Base-by-base conservation (phyloP, 2,888 invertebrate genomes). In the Amiota communis region DNA sequence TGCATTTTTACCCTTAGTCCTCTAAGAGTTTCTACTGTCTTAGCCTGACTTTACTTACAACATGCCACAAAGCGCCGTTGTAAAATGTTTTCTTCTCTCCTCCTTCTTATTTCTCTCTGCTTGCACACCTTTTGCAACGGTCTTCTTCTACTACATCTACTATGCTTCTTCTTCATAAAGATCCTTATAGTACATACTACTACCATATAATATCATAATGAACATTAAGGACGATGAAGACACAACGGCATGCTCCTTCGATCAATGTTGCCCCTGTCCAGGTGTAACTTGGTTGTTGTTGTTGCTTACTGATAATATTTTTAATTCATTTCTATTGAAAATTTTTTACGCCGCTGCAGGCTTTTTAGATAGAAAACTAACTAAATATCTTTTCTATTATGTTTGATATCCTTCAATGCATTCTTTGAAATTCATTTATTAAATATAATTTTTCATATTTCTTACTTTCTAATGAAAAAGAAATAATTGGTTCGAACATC, bases 11-110 rank as follows among this genome's bases (percentile, higher is more conserved):
- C 57, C 57, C 10, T 57, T 57, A 17, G 36, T 36, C 36, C 36
- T 36, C 8, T 36, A 36, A 36, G 36, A 36, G 36, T 57, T 57
- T 13, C n/a, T 57, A 15, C 15, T 57, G 57, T 15, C 10, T 57
- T 15, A 20, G 10, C 57, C 17, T 57, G 57, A 57, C 57, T 57
- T 57, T 23, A 11, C 61, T 67, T 67, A 67, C 67, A 67, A 67
- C 67, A 36, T 36, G 67, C 67, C 51, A 51, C 67, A 67, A 67
- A 67, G 67, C 67, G 67, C 67, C 67, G 67, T 47, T 67, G 67
- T 67, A 67, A 67, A 67, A 17, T 49, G 15, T 47, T 67, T 67
- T 2, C 23, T 51, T 67, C 23, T 67, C 23, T 36, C 36, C n/a
- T 63, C n/a, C 12, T 12, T 63, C n/a, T 36, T 46, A 13, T 36